Conservation (phyloP, 2,888 invertebrate species). For the Scaeva pyrastri region DNA sequence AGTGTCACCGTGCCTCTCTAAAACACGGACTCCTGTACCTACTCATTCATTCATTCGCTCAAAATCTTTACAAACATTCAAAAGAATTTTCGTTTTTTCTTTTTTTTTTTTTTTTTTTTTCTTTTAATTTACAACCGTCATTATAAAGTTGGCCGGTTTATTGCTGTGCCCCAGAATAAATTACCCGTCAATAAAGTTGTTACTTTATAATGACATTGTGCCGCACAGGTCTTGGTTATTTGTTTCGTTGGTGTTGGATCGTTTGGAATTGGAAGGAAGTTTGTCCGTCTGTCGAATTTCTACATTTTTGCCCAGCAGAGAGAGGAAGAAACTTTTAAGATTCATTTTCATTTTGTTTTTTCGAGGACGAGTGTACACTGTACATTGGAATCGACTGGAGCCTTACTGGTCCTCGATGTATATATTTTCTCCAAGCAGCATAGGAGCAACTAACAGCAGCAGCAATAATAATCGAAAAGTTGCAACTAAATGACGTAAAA, state of each 20-base stretch:
- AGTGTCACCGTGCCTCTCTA: constrained; percentile 38
- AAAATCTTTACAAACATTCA: constrained; percentile 70
- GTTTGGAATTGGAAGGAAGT: constrained; percentile 52
- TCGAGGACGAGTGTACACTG: constrained; percentile 35
- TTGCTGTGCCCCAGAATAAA: constrained; percentile 83
- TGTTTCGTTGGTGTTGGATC: constrained; percentile 10
- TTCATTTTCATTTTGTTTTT: constrained; percentile 50
- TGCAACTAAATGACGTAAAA: background rate
- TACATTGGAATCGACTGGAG: constrained; percentile 16
- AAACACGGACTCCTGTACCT: background rate
- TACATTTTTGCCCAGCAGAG: constrained; percentile 17
- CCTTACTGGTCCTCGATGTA: constrained; percentile 48
- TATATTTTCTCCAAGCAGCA: constrained; percentile 21
- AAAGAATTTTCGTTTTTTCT: constrained; percentile 22
- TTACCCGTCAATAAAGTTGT: constrained; percentile 84
- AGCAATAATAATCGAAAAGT: constrained; percentile 38
- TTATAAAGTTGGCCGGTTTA: constrained; percentile 83
- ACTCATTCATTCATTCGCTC: constrained; percentile 19
- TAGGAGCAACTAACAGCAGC: background rate
- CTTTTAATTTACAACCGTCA: constrained; percentile 81
- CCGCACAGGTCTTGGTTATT: constrained; percentile 33
- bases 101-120: constrained; percentile 14
- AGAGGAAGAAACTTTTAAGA: constrained; percentile 55
- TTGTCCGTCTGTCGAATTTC: constrained; percentile 68
- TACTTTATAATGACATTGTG: constrained; percentile 83